Evolutionary conservation across 2,113 vertebrate genomes (phyloP).

Genomic region (Prunella fulvescens): DNA sequence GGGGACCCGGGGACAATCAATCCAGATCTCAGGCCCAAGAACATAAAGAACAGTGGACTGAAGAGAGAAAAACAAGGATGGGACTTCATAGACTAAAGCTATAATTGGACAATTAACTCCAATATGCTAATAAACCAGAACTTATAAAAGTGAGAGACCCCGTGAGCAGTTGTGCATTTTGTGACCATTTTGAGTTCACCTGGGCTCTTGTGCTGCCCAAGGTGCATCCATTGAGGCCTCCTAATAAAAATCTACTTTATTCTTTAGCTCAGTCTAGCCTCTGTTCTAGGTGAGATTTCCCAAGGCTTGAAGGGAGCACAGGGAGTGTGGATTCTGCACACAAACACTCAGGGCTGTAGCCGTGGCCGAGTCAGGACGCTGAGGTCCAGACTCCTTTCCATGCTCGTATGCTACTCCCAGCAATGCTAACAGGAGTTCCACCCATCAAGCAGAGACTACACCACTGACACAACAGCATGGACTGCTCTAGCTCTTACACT

Average conservation of each 20-base stretch:
- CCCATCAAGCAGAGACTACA: conserved; percentile 42
- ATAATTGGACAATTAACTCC: not conserved
- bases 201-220: not conserved
- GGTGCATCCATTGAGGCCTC: not conserved
- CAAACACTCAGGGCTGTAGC: not conserved
- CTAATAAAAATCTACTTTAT: not conserved
- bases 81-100: not conserved
- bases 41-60: not conserved
- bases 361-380: not conserved
- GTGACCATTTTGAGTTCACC: not conserved
- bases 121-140: not conserved
- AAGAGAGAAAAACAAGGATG: not conserved
- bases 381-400: conserved; percentile 40
- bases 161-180: fast-evolving
- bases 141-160: not conserved
- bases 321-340: not conserved
- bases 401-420: conserved; percentile 44
- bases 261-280: not conserved
- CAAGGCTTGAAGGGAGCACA: not conserved
- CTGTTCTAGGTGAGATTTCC: not conserved
- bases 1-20: not conserved
- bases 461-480: not conserved
- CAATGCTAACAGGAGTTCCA: conserved; percentile 29
- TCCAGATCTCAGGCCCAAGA: not conserved
- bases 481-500: not conserved